A percentile compares a stretch with the other conserved stretches of the same genome.
These are phyloP conservation scores for Sminthurides bifidus DNA, from an alignment of 1,140 invertebrate species.

Conservation along the genomic window DNA sequence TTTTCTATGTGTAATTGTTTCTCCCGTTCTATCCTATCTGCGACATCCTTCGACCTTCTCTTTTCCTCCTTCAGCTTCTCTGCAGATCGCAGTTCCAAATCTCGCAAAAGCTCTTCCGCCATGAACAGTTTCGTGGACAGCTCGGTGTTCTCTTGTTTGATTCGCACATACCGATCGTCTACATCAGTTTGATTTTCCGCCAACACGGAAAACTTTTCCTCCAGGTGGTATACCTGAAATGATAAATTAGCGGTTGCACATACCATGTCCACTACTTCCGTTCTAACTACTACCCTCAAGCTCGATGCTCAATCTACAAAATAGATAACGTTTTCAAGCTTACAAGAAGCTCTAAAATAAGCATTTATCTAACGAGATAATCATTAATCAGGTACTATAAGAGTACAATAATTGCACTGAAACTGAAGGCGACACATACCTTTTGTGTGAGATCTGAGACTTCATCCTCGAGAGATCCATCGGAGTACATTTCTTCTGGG, in stretches of 20 bases:
- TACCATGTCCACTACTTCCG: too few relatives aligned
- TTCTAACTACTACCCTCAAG: too few relatives aligned
- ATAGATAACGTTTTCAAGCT: too few relatives aligned
- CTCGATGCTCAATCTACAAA: too few relatives aligned
- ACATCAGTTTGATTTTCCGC: slow-evolving; percentile 69
- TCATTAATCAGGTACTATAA: neutral
- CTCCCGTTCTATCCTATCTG: slow-evolving; percentile 68
- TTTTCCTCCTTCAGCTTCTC: slow-evolving; percentile 75
- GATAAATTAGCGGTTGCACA: too few relatives aligned
- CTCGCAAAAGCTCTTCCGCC: slow-evolving; percentile 81
- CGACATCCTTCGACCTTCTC: slow-evolving; percentile 64
- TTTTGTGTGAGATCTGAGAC: slow-evolving; percentile 81
- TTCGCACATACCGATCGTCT: slow-evolving; percentile 71
- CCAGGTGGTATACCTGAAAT: slow-evolving; percentile 70
- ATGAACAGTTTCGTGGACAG: slow-evolving; percentile 75
- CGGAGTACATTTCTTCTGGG: slow-evolving; percentile 82
- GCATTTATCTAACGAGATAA: too few relatives aligned
- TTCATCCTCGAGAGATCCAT: slow-evolving; percentile 79
- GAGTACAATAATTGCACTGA: neutral
- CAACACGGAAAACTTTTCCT: slow-evolving; percentile 75
- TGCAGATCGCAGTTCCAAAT: slow-evolving; percentile 72
- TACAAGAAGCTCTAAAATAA: too few relatives aligned
- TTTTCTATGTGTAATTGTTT: slow-evolving; percentile 75
- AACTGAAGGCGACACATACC: slow-evolving; percentile 43
- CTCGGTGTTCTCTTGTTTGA: slow-evolving; percentile 80